A percentile compares a stretch with the other conserved stretches of the same genome.
These are phyloP conservation scores for Falco punctatus DNA, from an alignment of 2,113 vertebrate species.

Conservation along the genomic window DNA sequence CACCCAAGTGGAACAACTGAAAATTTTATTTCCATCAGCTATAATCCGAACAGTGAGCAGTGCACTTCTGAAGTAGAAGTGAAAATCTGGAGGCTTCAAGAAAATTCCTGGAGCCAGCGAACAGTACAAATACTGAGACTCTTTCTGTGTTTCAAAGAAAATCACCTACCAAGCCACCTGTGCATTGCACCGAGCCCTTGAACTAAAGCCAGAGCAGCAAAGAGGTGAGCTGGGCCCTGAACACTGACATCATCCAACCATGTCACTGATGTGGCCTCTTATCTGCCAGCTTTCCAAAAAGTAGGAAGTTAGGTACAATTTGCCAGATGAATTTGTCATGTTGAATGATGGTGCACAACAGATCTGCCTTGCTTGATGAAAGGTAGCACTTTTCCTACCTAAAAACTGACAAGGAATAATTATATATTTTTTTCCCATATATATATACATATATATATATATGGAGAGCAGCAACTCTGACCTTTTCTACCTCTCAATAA, in stretches of 20 bases:
- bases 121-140: not conserved
- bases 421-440: too few species aligned
- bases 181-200: not conserved
- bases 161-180: constrained; percentile 16
- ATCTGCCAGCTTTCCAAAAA: not conserved
- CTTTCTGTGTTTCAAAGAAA: not conserved
- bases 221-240: not conserved
- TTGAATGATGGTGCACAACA: not conserved
- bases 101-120: constrained; percentile 10
- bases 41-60: not conserved
- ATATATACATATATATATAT: too few species aligned
- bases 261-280: not conserved
- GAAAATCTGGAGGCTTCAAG: not conserved
- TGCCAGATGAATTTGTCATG: not conserved
- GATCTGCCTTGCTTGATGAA: not conserved
- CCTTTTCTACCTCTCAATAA: not conserved
- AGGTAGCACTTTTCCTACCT: not conserved
- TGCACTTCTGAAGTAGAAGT: not conserved
- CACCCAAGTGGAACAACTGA: not conserved
- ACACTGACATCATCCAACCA: not conserved
- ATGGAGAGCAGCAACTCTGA: not conserved
- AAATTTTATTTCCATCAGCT: not conserved
- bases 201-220: not conserved
- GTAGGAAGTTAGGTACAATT: not conserved
- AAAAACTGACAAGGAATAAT: not conserved